phyloP scores from a whole-genome alignment of 2,797 vertebrate genomes.

The Phaenicophaeus curvirostris region DNA sequence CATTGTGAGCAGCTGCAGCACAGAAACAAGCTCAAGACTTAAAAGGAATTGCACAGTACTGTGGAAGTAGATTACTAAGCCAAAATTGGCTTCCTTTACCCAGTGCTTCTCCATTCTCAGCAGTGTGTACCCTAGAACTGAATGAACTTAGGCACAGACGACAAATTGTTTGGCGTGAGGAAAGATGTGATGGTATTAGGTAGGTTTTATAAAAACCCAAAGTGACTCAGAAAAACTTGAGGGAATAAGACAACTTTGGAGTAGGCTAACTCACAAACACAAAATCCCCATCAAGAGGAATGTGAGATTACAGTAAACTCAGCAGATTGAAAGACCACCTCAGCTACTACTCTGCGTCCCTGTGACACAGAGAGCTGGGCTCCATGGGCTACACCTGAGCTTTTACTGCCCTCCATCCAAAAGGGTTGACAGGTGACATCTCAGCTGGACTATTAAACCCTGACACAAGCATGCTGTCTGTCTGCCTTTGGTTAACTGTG shows the following conservation, averaged over 20 bases:
- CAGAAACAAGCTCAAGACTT: neutral
- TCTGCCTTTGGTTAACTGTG: neutral
- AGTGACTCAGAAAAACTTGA: neutral
- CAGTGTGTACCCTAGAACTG: neutral
- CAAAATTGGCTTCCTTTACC: neutral
- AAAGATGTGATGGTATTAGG: neutral
- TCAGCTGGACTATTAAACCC: neutral
- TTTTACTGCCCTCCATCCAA: neutral
- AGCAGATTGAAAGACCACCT: neutral
- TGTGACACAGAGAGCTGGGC: neutral
- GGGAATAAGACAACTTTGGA: neutral
- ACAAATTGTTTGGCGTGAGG: neutral
- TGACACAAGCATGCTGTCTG: neutral
- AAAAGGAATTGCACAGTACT: neutral
- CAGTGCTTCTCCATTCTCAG: neutral
- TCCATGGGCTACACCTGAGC: neutral
- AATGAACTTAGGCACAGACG: neutral
- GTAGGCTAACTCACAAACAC: neutral
- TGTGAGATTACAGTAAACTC: neutral
- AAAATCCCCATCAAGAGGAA: neutral
- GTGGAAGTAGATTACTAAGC: neutral
- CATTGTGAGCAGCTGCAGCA: neutral
- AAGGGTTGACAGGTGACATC: neutral
- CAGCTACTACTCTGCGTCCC: neutral
- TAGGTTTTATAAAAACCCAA: neutral